phyloP scores from a whole-genome alignment of 1,140 invertebrate genomes.

The Patella vulgata region DNA sequence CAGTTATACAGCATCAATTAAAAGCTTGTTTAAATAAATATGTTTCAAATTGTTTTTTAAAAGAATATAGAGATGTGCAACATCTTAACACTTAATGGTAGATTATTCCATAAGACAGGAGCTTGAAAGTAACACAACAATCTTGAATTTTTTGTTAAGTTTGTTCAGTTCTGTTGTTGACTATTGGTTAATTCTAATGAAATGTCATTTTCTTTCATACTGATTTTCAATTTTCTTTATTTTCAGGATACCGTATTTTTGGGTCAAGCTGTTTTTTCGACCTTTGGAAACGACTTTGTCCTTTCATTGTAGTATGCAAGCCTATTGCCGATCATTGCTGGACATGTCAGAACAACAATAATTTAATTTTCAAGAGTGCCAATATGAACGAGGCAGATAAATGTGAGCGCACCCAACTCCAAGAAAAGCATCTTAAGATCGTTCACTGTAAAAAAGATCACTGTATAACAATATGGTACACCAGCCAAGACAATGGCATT shows the following conservation, averaged over 20 bases:
- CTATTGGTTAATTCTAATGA: too few species aligned
- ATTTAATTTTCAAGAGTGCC: slow-evolving; percentile 20
- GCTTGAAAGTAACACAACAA: too few species aligned
- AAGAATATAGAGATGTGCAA: too few species aligned
- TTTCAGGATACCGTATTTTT: not conserved
- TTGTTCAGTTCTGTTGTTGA: too few species aligned
- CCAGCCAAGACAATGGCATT: not conserved
- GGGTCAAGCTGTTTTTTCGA: slow-evolving; percentile 5
- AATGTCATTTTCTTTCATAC: too few species aligned
- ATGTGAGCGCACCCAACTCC: slow-evolving; percentile 5
- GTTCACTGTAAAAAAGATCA: slow-evolving; percentile 22
- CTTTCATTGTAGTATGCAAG: slow-evolving; percentile 18
- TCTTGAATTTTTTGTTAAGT: too few species aligned
- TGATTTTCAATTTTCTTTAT: not conserved
- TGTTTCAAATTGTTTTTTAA: too few species aligned
- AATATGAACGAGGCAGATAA: slow-evolving; percentile 24
- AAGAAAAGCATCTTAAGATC: slow-evolving; percentile 19
- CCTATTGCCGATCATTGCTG: slow-evolving; percentile 43
- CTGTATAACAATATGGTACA: slow-evolving; percentile 26
- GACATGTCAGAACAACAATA: slow-evolving; percentile 32
- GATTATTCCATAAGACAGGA: too few species aligned
- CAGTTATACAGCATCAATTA: too few species aligned
- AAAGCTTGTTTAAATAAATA: too few species aligned
- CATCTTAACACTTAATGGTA: too few species aligned
- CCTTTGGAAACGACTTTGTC: slow-evolving; percentile 18